Evolutionary conservation across 2,888 invertebrate species (phyloP).

Genomic region (Drosophila yooni): DNA sequence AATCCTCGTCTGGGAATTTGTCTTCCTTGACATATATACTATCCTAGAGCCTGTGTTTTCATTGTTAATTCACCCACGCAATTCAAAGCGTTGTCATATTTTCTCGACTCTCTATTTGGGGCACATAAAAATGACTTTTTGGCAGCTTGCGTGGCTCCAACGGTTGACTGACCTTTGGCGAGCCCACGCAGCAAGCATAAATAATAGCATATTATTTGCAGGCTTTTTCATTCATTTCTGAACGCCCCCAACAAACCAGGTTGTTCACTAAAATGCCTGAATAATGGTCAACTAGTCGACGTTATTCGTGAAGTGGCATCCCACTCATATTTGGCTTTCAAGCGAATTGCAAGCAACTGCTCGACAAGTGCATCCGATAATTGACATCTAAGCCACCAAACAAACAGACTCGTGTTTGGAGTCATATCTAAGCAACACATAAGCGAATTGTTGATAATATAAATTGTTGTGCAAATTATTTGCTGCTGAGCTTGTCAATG

Average conservation of each 20-base stretch:
- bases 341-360: constrained; percentile 6
- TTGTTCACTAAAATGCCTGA: constrained; percentile 45
- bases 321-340: background rate
- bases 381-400: background rate
- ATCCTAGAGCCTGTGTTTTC: constrained; percentile 7
- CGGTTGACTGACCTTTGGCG: constrained; percentile 65
- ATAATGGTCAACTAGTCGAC: constrained; percentile 29
- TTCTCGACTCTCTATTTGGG: constrained; percentile 14
- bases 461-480: background rate
- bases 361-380: constrained; percentile 5
- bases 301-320: background rate
- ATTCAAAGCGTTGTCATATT: constrained; percentile 49
- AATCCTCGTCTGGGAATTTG: background rate
- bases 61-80: constrained; percentile 54
- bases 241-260: constrained; percentile 9
- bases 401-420: background rate
- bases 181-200: constrained; percentile 55
- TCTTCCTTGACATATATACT: constrained; percentile 20
- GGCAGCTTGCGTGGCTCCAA: constrained; percentile 40
- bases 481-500: constrained; percentile 4
- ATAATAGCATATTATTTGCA: constrained; percentile 67
- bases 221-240: constrained; percentile 35
- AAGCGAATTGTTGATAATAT: background rate
- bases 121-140: constrained; percentile 56
- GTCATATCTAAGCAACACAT: background rate